phyloP scores from a whole-genome alignment of 2,113 vertebrate genomes.

The Tachysurus vachellii region DNA sequence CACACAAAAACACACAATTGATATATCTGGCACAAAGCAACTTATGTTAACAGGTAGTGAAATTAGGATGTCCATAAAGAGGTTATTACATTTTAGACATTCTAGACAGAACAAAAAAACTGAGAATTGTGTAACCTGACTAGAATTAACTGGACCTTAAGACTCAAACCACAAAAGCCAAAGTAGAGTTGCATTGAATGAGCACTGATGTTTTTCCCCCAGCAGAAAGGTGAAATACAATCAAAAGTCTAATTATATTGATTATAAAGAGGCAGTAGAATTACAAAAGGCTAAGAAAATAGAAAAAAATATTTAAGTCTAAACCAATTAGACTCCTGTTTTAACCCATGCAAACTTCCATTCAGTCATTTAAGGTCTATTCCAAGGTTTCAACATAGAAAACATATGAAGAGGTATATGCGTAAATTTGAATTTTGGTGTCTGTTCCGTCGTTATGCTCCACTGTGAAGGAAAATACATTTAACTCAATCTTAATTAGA shows the following conservation, averaged over 20 bases:
- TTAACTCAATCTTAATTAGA: slow-evolving; percentile 48
- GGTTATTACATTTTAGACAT: slow-evolving; percentile 71
- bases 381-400: background rate
- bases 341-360: background rate
- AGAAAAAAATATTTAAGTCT: background rate
- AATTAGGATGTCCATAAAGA: slow-evolving; percentile 49
- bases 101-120: slow-evolving; percentile 56
- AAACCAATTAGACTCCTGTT: slow-evolving; percentile 1
- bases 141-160: slow-evolving; percentile 59
- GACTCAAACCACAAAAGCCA: slow-evolving; percentile 28
- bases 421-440: slow-evolving; percentile 14
- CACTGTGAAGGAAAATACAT: slow-evolving; percentile 8
- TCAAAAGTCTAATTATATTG: slow-evolving; percentile 33
- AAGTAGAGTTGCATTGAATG: background rate
- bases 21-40: slow-evolving; percentile 57
- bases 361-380: slow-evolving; percentile 20
- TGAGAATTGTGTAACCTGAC: slow-evolving; percentile 46
- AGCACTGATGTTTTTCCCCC: background rate
- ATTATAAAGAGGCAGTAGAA: slow-evolving; percentile 3
- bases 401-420: slow-evolving; percentile 18
- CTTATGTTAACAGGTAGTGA: slow-evolving; percentile 58
- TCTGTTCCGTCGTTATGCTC: slow-evolving; percentile 11
- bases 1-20: slow-evolving; percentile 37
- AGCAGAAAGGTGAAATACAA: background rate
- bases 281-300: background rate